phyloP scores from a whole-genome alignment of 2,113 vertebrate genomes.

The Anser cygnoides region DNA sequence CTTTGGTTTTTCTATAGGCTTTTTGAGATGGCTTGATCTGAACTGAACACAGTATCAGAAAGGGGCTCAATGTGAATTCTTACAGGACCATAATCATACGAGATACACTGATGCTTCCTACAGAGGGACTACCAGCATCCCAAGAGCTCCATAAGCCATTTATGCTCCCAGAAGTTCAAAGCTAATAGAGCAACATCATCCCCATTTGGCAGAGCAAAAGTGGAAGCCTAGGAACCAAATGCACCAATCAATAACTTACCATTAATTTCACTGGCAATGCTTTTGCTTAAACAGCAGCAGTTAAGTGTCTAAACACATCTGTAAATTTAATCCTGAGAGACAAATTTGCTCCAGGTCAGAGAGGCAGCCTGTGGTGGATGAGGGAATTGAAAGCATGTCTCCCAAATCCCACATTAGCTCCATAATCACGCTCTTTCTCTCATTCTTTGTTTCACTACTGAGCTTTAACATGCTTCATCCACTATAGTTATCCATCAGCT shows the following conservation, averaged over 20 bases:
- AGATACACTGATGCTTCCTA: background rate
- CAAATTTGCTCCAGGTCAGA: slow-evolving; percentile 11
- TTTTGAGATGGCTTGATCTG: slow-evolving; percentile 16
- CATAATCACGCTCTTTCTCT: background rate
- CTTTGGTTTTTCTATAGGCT: background rate
- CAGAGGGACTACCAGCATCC: background rate
- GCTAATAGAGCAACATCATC: background rate
- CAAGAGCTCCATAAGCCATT: background rate
- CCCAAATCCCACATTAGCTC: background rate
- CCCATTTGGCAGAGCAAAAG: background rate
- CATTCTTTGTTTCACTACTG: background rate
- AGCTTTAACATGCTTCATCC: background rate
- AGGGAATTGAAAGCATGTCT: slow-evolving; percentile 28
- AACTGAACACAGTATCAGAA: slow-evolving; percentile 2
- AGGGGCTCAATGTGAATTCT: background rate
- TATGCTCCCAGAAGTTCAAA: background rate
- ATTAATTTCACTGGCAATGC: background rate
- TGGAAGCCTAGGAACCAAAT: background rate
- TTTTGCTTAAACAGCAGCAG: slow-evolving; percentile 23
- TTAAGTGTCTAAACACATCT: background rate
- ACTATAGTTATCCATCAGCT: slow-evolving; percentile 49
- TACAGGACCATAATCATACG: background rate
- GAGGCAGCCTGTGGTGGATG: background rate
- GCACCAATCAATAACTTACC: background rate
- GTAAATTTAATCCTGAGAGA: slow-evolving; percentile 9